Percentiles rank a stretch among this genome's conserved stretches.
Conservation (phyloP, 1,140 invertebrate genomes). For the Bombyx mandarina region DNA sequence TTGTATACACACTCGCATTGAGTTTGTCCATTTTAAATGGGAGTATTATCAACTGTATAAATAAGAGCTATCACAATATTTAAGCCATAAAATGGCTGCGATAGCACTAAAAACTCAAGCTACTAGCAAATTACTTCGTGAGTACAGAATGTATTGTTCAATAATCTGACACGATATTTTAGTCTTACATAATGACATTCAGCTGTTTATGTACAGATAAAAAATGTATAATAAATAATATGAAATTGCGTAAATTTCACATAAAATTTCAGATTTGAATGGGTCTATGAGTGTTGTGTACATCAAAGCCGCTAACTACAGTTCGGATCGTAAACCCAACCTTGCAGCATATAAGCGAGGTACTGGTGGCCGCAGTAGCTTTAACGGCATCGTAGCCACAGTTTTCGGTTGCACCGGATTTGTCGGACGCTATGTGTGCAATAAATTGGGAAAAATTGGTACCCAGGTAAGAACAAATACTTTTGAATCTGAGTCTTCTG, state of each 20-base stretch:
- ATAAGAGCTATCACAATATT: constrained; percentile 5
- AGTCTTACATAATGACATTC: constrained; percentile 34
- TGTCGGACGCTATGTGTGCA: constrained; percentile 88
- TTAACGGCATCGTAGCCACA: constrained; percentile 97
- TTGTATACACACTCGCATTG: no score
- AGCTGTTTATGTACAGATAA: neutral
- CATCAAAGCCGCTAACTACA: constrained; percentile 50
- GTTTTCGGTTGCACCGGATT: constrained; percentile 95
- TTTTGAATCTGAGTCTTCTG: no score
- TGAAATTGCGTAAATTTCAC: constrained; percentile 22
- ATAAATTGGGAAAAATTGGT: constrained; percentile 89
- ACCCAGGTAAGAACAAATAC: constrained; percentile 75
- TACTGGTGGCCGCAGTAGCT: constrained; percentile 94
- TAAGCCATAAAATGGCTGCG: constrained; percentile 54
- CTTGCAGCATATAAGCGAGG: constrained; percentile 79
- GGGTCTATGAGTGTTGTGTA: constrained; percentile 54
- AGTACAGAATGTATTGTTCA: constrained; percentile 17
- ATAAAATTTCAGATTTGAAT: constrained; percentile 39
- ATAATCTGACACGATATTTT: constrained; percentile 1
- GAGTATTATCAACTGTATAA: neutral
- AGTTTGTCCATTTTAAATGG: neutral
- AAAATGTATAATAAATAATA: neutral
- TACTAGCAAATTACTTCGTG: constrained; percentile 49
- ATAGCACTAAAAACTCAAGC: constrained; percentile 37
- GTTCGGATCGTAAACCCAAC: constrained; percentile 45